Evolutionary conservation across 1,140 invertebrate genomes (phyloP), one percentile per base, ranked within the genome.

Genomic region (Heliothis subflexa): DNA sequence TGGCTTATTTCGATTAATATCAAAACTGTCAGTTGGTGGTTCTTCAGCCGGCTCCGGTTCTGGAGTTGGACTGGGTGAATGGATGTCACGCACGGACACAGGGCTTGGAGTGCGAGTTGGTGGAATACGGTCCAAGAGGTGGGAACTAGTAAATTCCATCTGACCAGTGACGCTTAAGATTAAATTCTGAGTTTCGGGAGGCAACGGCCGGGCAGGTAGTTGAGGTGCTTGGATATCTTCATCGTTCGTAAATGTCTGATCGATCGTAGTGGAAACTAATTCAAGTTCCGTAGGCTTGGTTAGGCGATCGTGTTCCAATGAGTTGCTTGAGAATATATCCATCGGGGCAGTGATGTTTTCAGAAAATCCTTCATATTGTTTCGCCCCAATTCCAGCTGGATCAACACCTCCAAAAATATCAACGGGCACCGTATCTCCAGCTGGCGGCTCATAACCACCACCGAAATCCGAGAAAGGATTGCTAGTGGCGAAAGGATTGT

Each of bases 141-240:
- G 97, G 18, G 97, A 97, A 73, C 97, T 98, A 0, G 97, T 97
- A 33, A 98, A 97, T 88, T 98, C 97, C 97, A 98, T 97, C 57
- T 97, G 97, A 5, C 97, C 98, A 25, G 98, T 98, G 0, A 98
- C 97, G 13, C 97, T 97, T 62, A 97, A 95, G 28, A 98, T 97
- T 2, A 98, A 94, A 87, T 98, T 97, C 95, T 98, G 97, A 0
- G 98, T 98, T 88, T 97, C 97, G 10, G 93, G 88, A 21, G 94
- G 93, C 10, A 95, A 80, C 64, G 95, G 95, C 64, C 97, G 96
- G 3, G 96, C 95, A 14, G 96, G 95, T 16, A 96, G 95, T 47
- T 96, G 95, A 50, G 91, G 91, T 55, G 89, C 88, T 77, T 73
- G 73, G 14, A 47, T 47, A 54, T 85, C 83, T 33, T 81, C 78